Conservation (phyloP, 2,113 vertebrate genomes). For the Meriones unguiculatus region DNA sequence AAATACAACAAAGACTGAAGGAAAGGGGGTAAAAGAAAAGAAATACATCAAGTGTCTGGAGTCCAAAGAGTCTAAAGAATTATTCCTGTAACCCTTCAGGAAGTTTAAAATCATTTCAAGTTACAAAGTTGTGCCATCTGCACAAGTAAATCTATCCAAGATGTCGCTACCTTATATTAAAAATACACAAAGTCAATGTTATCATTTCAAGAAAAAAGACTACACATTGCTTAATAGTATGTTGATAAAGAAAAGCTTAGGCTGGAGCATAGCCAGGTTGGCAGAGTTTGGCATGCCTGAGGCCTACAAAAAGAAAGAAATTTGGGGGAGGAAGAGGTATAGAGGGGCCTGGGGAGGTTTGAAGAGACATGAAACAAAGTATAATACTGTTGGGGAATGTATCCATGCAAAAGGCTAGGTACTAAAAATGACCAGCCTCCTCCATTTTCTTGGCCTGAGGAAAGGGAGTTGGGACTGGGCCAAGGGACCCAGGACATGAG, state of each 20-base stretch:
- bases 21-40: background rate
- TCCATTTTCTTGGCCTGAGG: background rate
- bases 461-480: background rate
- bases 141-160: background rate
- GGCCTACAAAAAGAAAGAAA: background rate
- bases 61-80: background rate
- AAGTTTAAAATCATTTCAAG: constrained; percentile 14
- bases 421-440: background rate
- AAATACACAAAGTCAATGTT: background rate
- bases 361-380: background rate
- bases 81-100: constrained; percentile 3
- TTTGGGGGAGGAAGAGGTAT: background rate
- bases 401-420: background rate
- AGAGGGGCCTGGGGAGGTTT: no score
- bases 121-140: background rate
- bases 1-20: background rate
- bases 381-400: background rate
- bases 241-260: constrained; percentile 27
- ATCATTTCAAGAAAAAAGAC: background rate
- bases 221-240: background rate
- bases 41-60: background rate
- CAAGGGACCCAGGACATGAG: background rate
- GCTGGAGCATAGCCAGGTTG: background rate
- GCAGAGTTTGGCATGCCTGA: background rate
- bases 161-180: background rate